Evolutionary conservation across 2,797 vertebrate genomes (phyloP), one percentile per base, ranked within the genome.

Genomic region (Synanceia verrucosa): DNA sequence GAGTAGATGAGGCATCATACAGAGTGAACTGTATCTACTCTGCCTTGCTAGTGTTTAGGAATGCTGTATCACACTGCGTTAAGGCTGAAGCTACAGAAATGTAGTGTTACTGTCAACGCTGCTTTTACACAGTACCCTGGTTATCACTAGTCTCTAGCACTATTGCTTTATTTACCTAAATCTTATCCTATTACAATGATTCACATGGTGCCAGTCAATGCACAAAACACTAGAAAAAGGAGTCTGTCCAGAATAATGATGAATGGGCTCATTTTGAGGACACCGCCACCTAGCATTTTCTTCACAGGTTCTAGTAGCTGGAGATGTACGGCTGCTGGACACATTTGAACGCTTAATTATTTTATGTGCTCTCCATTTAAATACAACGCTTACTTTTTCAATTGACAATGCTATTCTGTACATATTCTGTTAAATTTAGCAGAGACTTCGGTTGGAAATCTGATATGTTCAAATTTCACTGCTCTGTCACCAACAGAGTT

Each of bases 41-140:
- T 60, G 73, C 65, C 52, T 48, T 8, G 39, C 44, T 76, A 68
- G 69, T 60, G 79, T 69, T 64, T 53, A 47, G 56, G 65, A 85
- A 62, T 43, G 70, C 43, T 55, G 50, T 16, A 31, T 43, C 48
- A 61, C 65, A 70, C 60, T 36, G 59, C 29, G 56, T 82, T 80
- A 64, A 80, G 80, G 81, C 82, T 57, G 71, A 57, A 90, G 78
- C 78, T 73, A 67, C 82, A 68, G 46, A 85, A 72, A 83, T 61
- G 71, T 83, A 86, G 80, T 63, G 84, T 76, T 73, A 62, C 0
- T 12, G 69, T 51, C 33, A 28, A 36, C 24, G 50, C 50, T 2
- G 59, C n/a, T 56, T 65, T 19, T 50, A 69, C 66, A 73, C 29
- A 18, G 33, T 48, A 59, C 11, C 34, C 69, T 56, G 57, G 34